phyloP scores from a whole-genome alignment of 2,113 vertebrate species.

The Isurus oxyrinchus region DNA sequence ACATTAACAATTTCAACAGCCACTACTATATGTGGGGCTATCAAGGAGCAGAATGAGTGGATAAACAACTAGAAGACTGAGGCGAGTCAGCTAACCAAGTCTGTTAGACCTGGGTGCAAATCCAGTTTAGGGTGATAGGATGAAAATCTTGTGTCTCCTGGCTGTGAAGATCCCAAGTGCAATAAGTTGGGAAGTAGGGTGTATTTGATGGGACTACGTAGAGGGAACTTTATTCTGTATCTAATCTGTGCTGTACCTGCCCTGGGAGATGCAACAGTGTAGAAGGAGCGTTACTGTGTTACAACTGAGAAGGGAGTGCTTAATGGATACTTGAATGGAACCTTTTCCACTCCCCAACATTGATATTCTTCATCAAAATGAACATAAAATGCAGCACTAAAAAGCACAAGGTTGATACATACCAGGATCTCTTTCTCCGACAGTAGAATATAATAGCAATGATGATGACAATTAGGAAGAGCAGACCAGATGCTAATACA shows the following conservation, averaged over 20 bases:
- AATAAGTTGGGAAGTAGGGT: neutral
- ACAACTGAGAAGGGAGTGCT: neutral
- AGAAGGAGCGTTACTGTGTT: neutral
- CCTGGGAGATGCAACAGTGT: neutral
- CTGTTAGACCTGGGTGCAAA: too few relatives aligned
- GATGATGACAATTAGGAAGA: constrained; percentile 13
- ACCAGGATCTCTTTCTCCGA: neutral
- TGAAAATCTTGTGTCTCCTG: too few relatives aligned
- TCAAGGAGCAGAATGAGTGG: too few relatives aligned
- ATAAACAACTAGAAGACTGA: too few relatives aligned
- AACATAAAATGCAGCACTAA: neutral
- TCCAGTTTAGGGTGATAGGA: too few relatives aligned
- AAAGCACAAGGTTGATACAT: neutral
- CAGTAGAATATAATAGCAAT: neutral
- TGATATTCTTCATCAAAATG: neutral
- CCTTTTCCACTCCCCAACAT: neutral
- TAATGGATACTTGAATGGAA: neutral
- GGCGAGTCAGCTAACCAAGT: too few relatives aligned
- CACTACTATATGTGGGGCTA: neutral
- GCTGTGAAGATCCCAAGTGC: neutral
- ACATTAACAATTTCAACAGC: neutral
- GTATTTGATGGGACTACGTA: neutral
- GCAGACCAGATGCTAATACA: neutral
- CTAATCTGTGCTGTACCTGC: neutral
- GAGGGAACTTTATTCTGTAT: neutral